Percentiles rank a stretch among this genome's conserved stretches.
phyloP scores from a whole-genome alignment of 2,113 vertebrate genomes.

The Xerus inauris region DNA sequence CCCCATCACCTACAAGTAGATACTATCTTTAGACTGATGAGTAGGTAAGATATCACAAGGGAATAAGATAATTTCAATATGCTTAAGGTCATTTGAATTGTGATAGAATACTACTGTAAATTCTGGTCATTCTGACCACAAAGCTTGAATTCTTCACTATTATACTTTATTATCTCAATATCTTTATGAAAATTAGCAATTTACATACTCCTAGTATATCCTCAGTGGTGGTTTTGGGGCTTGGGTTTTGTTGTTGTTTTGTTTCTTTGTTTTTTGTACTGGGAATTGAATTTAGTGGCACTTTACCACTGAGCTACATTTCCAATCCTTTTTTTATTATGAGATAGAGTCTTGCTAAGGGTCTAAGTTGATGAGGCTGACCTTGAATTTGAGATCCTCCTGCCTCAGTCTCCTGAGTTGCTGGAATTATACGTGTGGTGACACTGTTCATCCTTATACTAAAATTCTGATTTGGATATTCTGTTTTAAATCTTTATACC shows the following conservation, averaged over 20 bases:
- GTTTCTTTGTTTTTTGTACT: too few species aligned
- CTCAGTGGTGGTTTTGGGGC: neutral
- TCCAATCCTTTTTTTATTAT: too few species aligned
- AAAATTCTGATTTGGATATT: neutral
- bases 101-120: neutral
- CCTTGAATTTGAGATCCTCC: too few species aligned
- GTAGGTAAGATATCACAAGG: neutral
- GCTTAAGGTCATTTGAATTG: neutral
- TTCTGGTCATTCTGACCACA: neutral
- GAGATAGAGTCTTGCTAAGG: too few species aligned
- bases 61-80: conserved; percentile 23
- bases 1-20: neutral
- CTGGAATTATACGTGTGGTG: neutral
- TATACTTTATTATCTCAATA: neutral
- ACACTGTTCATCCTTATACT: neutral
- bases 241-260: too few species aligned
- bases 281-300: too few species aligned
- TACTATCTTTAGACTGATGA: conserved; percentile 14
- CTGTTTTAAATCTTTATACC: neutral
- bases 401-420: too few species aligned
- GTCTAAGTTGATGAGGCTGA: too few species aligned
- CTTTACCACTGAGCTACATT: too few species aligned
- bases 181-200: neutral
- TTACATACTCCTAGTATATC: neutral
- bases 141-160: neutral